phyloP scores from a whole-genome alignment of 2,113 vertebrate species.

The Melospiza melodia region DNA sequence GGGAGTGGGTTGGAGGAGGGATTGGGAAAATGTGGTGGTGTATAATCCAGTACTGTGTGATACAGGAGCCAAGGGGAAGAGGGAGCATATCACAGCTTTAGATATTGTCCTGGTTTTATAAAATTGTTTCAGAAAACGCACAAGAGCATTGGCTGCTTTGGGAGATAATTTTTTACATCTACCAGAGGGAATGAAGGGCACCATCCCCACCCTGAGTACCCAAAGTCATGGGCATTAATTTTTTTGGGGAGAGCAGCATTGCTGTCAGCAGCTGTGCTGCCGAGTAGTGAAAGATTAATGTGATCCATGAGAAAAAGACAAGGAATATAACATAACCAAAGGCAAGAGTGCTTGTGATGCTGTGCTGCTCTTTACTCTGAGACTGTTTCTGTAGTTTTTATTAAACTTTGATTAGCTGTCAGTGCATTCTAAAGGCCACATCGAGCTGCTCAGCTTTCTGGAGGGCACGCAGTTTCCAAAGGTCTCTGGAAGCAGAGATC shows the following conservation, averaged over 20 bases:
- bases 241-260: neutral
- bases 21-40: neutral
- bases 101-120: neutral
- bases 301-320: neutral
- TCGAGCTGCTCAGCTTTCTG: neutral
- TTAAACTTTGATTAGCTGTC: slow-evolving; percentile 41
- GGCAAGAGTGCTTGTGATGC: neutral
- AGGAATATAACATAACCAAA: neutral
- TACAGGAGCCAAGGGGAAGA: neutral
- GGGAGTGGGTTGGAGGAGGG: neutral
- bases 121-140: neutral
- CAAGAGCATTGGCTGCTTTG: neutral
- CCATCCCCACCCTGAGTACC: neutral
- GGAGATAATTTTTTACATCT: neutral
- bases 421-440: neutral
- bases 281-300: neutral
- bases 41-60: neutral
- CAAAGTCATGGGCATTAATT: neutral
- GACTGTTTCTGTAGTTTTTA: neutral
- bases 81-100: neutral
- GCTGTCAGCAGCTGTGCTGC: neutral
- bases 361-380: neutral
- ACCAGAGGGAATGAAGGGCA: neutral
- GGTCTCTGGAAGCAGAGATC: neutral
- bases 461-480: neutral